Conservation (phyloP, 2,888 invertebrate species). For the Oscheius onirici region DNA sequence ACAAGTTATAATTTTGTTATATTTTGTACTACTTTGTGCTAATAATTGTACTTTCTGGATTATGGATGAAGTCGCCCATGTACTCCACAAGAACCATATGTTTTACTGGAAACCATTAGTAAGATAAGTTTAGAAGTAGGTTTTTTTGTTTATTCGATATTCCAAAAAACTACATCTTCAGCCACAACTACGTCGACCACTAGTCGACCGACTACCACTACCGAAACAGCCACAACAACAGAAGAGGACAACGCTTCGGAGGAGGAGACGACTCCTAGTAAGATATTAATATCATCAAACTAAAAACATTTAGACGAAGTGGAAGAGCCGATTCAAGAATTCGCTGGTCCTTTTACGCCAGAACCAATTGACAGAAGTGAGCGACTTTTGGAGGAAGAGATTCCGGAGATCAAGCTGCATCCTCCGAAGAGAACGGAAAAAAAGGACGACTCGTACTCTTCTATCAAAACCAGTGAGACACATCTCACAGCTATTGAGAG, state of each 20-base stretch:
- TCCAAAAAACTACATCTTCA: neutral
- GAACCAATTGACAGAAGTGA: conserved; percentile 8
- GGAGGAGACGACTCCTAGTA: neutral
- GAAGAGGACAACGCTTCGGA: neutral
- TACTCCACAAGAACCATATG: no score
- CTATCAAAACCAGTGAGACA: conserved; percentile 31
- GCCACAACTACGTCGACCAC: neutral
- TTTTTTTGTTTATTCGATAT: no score
- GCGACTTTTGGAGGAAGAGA: conserved; percentile 14
- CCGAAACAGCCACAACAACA: no score
- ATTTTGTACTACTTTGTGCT: no score
- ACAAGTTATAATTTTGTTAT: no score
- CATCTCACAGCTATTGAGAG: conserved; percentile 19
- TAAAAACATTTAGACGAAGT: neutral
- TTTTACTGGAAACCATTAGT: no score
- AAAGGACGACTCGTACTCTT: conserved; percentile 1
- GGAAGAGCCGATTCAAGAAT: neutral
- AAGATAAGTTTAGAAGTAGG: no score
- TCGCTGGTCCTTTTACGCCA: neutral
- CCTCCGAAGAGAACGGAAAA: conserved; percentile 26
- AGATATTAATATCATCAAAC: neutral
- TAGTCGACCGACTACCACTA: neutral
- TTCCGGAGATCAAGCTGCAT: conserved; percentile 31
- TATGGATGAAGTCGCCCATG: no score
- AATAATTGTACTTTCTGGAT: no score